Base-by-base conservation (phyloP, 2,888 invertebrate genomes). In the Branchinecta sandiegonensis region DNA sequence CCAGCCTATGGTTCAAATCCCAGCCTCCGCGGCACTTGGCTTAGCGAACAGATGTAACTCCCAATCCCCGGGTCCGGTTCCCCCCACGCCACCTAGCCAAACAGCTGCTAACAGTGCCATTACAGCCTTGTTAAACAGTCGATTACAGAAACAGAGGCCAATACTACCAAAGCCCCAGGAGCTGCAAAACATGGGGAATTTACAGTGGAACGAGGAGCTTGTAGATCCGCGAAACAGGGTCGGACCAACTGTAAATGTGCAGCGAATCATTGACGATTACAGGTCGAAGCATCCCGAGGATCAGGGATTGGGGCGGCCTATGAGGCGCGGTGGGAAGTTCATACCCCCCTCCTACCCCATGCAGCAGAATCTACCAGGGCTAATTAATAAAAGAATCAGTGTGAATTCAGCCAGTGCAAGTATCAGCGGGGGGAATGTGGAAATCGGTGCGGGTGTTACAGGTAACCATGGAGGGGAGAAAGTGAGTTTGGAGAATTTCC, bases 261-360 rank as follows among this genome's bases (percentile, higher is more conserved):
- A 88, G 75, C 87, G 88, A 7, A 87, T 90, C 69, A 88, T 89
- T 74, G 89, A 88, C 0, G 89, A 89, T 76, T 88, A 88, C 75
- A 83, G 88, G 72, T 67, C 69, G 47, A 69, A 69, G 56, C 69
- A 69, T 14, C 69, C 69, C 0, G 69, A 69, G 50, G 69, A 69
- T 65, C 65, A 50, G n/a, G 66, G 67, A 2, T 37, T 37, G 37
- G 65, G 50, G 1, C 69, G 69, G 8, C 66, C 67, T 13, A 68
- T 66, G 14, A 48, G 69, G 23, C 63, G 63, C 9, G 63, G 63
- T 1, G 63, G 63, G 12, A 56, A 56, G 23, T 56, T 56, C 9
- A 23, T 56, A n/a, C 63, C 63, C 23, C 63, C 63, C 9, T 56
- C 63, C n/a, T 56, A 17, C 23, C 63, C 63, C 0, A 56, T 56